Base-by-base conservation (phyloP, 2,113 vertebrate genomes). In the Callionymus lyra region DNA sequence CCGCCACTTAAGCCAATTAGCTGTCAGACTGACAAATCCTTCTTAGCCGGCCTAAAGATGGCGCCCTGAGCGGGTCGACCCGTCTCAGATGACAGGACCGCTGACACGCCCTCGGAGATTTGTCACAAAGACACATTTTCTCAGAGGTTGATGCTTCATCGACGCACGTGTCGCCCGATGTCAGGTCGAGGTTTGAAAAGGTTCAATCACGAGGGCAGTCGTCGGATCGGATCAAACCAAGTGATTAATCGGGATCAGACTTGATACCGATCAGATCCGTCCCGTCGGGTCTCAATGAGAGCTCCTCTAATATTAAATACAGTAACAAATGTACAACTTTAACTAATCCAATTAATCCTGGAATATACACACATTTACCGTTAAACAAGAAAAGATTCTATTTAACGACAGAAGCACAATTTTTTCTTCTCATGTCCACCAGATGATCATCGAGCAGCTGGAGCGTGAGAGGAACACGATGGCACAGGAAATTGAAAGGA, bases 391-490 rank as follows among this genome's bases (percentile, higher is more conserved):
- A 35, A 31, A 48, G 33, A 10, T 6, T 36, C 31, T 44, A 6
- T n/a, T 6, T 13, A 16, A 2, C 34, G n/a, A 16, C 14, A 16
- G 13, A 33, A 34, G 5, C 44, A 16, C 32, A 34, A 15, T 31
- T 1, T 2, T 33, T 2, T 36, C 21, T 1, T 38, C n/a, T 37
- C 47, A 11, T 8, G 3, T 34, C 16, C 32, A 72, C 9, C 63
- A 98, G 95, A 82, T 80, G 54, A 78, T 86, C 14, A 87, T 96
- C 0, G 84, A 87, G 0, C 71, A 87, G 58, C 79, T 98, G 66
- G 88, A 96, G 74, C 81, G 87, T 3, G 92, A 98, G 66, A 90
- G 87, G 61, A 85, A 77, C 16, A 51, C 76, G 65, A 82, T 98
- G 54, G 87, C 83, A 4, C 39, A 69, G 18, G 79, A 75, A 2